Conservation (phyloP, 2,888 invertebrate genomes). For the Cecidostiba fungosa region DNA sequence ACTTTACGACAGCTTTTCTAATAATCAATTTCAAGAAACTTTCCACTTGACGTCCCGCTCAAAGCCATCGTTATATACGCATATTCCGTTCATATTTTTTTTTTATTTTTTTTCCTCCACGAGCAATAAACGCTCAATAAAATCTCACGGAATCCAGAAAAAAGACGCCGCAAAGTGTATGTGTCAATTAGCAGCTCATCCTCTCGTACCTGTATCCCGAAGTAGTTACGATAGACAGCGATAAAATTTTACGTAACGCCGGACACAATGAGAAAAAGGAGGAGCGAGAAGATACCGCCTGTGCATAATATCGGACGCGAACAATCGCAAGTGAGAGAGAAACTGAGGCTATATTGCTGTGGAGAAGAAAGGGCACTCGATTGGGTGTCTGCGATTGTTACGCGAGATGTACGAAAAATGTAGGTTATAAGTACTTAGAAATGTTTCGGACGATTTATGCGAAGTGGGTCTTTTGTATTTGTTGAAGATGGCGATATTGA, state of each 20-base stretch:
- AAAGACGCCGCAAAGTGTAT: slow-evolving; percentile 1
- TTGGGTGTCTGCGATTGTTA: background rate
- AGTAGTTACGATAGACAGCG: slow-evolving; percentile 32
- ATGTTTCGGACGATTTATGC: too few relatives aligned
- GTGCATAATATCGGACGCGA: slow-evolving; percentile 4
- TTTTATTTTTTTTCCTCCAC: background rate
- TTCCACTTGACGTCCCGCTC: background rate
- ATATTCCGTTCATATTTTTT: background rate
- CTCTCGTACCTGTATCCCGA: background rate
- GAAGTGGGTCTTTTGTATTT: too few relatives aligned
- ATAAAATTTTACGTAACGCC: slow-evolving; percentile 68
- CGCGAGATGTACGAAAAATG: background rate
- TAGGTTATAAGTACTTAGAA: too few relatives aligned
- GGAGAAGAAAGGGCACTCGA: background rate
- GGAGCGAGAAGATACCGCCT: slow-evolving; percentile 61
- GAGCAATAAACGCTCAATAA: slow-evolving; percentile 3
- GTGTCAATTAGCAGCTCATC: slow-evolving; percentile 25
- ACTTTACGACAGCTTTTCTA: slow-evolving; percentile 16
- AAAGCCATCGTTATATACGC: background rate
- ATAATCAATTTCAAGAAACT: slow-evolving; percentile 13
- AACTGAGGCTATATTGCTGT: background rate
- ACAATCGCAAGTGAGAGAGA: background rate
- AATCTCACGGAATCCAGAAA: background rate
- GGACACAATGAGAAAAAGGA: slow-evolving; percentile 69
- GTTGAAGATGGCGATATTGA: too few relatives aligned